Percentiles rank a stretch among this genome's conserved stretches.
phyloP scores from a whole-genome alignment of 2,888 invertebrate species.

The Neria commutata region DNA sequence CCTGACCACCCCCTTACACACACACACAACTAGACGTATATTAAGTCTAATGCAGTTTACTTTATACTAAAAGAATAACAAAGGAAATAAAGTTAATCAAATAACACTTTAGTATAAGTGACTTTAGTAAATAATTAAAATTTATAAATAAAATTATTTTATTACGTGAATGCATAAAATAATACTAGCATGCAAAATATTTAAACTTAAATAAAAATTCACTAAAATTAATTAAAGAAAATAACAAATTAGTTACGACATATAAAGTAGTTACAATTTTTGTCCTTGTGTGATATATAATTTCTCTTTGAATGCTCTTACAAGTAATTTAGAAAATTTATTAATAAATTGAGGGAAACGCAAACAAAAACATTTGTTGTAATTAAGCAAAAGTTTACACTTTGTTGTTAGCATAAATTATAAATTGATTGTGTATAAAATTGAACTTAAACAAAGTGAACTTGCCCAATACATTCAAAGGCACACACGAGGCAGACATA shows the following conservation, averaged over 20 bases:
- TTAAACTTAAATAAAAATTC: neutral
- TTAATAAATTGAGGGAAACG: neutral
- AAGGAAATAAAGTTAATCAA: constrained; percentile 32
- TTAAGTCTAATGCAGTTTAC: constrained; percentile 11
- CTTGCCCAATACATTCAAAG: too few species aligned
- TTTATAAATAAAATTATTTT: constrained; percentile 28
- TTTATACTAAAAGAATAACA: constrained; percentile 8
- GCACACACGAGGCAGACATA: too few species aligned
- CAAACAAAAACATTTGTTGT: neutral
- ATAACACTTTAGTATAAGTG: constrained; percentile 26
- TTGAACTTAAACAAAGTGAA: too few species aligned
- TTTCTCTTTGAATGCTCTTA: neutral
- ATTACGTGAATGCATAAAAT: constrained; percentile 23
- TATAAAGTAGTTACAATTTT: constrained; percentile 29
- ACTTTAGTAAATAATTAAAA: constrained; percentile 21
- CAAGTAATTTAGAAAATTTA: too few species aligned
- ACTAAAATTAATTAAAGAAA: neutral
- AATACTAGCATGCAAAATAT: constrained; percentile 16
- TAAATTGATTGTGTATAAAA: too few species aligned
- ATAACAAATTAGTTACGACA: neutral
- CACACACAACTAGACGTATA: neutral
- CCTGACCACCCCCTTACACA: neutral
- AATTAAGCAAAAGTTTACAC: too few species aligned
- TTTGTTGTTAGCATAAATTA: too few species aligned
- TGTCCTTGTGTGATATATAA: constrained; percentile 22